These are phyloP conservation scores for Ormyrus nitidulus DNA, from an alignment of 2,888 invertebrate genomes.

Conservation along the genomic window DNA sequence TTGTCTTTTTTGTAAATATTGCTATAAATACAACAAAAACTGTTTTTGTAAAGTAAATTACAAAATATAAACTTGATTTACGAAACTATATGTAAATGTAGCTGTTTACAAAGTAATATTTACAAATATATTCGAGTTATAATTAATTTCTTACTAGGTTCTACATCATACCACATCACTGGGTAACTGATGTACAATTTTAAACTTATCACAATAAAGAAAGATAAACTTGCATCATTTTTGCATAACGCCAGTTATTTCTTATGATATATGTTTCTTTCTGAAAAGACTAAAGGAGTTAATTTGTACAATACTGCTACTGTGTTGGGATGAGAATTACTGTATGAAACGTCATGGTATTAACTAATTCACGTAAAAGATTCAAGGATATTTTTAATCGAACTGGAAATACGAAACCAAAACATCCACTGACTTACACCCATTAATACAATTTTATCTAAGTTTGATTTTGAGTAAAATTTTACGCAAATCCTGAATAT, in stretches of 20 bases:
- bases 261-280: slow-evolving; percentile 20
- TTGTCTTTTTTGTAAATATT: slow-evolving; percentile 48
- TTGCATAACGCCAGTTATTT: slow-evolving; percentile 39
- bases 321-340: slow-evolving; percentile 36
- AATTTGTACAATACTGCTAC: slow-evolving; percentile 56
- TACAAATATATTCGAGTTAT: slow-evolving; percentile 53
- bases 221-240: slow-evolving; percentile 48
- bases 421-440: slow-evolving; percentile 27
- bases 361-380: slow-evolving; percentile 27
- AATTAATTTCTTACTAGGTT: slow-evolving; percentile 49
- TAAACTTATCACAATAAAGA: slow-evolving; percentile 54
- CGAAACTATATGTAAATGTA: slow-evolving; percentile 50
- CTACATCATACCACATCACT: slow-evolving; percentile 51
- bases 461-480: slow-evolving; percentile 25
- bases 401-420: background rate
- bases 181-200: slow-evolving; percentile 52
- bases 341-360: slow-evolving; percentile 46
- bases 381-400: slow-evolving; percentile 13
- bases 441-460: background rate
- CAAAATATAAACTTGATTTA: slow-evolving; percentile 55
- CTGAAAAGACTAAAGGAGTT: slow-evolving; percentile 37
- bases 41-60: slow-evolving; percentile 47
- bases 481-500: slow-evolving; percentile 19
- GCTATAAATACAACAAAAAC: slow-evolving; percentile 53
- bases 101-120: slow-evolving; percentile 55